These are phyloP conservation scores for Lutjanus erythropterus DNA, from an alignment of 2,113 vertebrate genomes.

Conservation along the genomic window DNA sequence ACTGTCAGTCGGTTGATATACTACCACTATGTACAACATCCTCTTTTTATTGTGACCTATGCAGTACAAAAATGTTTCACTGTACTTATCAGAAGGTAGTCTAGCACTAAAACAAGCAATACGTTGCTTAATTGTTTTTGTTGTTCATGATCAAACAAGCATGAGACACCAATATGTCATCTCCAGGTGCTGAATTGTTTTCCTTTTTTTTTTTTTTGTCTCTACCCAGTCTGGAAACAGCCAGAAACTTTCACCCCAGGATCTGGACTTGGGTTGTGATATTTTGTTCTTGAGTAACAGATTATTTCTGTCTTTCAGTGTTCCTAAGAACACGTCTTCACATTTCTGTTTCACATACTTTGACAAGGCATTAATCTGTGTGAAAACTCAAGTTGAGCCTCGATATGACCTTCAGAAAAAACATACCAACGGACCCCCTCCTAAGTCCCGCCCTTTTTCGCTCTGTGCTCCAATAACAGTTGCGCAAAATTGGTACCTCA, in stretches of 20 bases:
- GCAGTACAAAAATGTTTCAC: slow-evolving; percentile 43
- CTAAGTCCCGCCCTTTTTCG: too few species aligned
- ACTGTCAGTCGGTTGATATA: slow-evolving; percentile 60
- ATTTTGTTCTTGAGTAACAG: background rate
- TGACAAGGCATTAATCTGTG: slow-evolving; percentile 8
- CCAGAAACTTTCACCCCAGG: slow-evolving; percentile 29
- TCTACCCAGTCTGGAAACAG: slow-evolving; percentile 30
- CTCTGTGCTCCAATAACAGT: too few species aligned
- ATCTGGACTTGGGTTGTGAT: background rate
- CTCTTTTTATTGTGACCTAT: slow-evolving; percentile 49
- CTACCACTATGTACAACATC: slow-evolving; percentile 67
- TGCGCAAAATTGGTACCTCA: too few species aligned
- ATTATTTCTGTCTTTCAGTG: background rate
- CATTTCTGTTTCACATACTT: slow-evolving; percentile 27
- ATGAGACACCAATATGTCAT: slow-evolving; percentile 15
- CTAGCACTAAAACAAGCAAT: slow-evolving; percentile 60
- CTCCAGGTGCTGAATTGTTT: slow-evolving; percentile 21
- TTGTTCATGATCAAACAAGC: slow-evolving; percentile 42
- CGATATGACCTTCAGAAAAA: slow-evolving; percentile 6
- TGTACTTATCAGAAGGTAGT: slow-evolving; percentile 43
- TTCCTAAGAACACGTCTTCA: slow-evolving; percentile 6
- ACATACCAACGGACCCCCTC: too few species aligned
- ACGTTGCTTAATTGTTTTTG: slow-evolving; percentile 37
- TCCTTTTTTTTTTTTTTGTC: background rate
- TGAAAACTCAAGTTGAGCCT: slow-evolving; percentile 15